Evolutionary conservation across 2,888 invertebrate species (phyloP).

Genomic region (Megaustenia siamemsis): DNA sequence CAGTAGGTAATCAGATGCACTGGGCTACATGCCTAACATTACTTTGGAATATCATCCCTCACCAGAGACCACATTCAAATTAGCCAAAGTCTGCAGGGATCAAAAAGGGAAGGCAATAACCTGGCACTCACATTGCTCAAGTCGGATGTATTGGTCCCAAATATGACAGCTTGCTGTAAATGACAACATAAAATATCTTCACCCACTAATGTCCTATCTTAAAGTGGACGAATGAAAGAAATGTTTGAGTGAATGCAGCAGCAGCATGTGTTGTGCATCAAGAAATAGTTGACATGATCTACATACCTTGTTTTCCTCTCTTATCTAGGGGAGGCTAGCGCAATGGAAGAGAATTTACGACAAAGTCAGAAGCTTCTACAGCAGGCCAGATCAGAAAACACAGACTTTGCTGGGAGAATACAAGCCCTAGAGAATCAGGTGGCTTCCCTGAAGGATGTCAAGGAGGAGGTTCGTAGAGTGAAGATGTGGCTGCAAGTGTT

Average conservation of each 20-base stretch:
- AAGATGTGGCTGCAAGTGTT: background rate
- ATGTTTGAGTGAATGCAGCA: background rate
- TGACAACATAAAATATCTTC: background rate
- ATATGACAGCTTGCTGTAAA: background rate
- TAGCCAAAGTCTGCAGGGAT: no score
- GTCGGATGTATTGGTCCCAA: background rate
- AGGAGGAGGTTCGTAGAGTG: constrained; percentile 73
- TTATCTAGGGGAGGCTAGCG: constrained; percentile 70
- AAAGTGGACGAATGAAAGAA: background rate
- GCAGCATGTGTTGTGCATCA: no score
- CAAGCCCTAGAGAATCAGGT: constrained; percentile 71
- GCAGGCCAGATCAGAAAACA: constrained; percentile 66
- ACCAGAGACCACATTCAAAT: no score
- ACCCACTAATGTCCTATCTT: background rate
- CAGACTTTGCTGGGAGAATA: constrained; percentile 67
- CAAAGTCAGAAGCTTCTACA: constrained; percentile 22
- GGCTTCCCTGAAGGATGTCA: constrained; percentile 67
- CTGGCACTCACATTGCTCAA: no score
- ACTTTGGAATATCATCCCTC: no score
- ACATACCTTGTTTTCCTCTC: background rate
- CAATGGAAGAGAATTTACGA: constrained; percentile 64
- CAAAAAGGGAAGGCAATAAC: no score
- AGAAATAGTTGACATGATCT: no score
- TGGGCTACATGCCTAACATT: no score
- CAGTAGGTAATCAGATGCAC: no score